These are phyloP conservation scores for Peucedramus taeniatus DNA, from an alignment of 2,113 vertebrate genomes.

Conservation along the genomic window DNA sequence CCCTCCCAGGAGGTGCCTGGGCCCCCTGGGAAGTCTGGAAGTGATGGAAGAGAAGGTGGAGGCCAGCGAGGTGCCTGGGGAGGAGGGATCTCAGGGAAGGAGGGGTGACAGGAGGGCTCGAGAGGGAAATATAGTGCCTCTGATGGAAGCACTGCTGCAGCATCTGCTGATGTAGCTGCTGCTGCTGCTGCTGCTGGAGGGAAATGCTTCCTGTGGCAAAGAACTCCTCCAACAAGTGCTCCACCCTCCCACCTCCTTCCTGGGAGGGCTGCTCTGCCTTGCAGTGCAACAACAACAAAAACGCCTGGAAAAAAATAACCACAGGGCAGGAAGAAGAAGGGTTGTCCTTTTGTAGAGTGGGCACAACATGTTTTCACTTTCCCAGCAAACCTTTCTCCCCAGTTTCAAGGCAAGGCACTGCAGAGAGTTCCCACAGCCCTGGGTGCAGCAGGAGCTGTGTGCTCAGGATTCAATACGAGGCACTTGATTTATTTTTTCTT, in stretches of 20 bases:
- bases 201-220: background rate
- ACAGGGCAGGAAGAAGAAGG: background rate
- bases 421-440: background rate
- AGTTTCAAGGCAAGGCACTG: background rate
- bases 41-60: background rate
- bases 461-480: background rate
- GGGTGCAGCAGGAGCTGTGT: background rate
- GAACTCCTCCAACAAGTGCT: background rate
- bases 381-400: background rate
- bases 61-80: background rate
- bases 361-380: background rate
- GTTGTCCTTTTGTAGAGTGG: background rate
- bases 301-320: background rate
- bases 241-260: background rate
- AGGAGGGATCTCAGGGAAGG: background rate
- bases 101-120: background rate
- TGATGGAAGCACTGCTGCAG: background rate
- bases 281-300: background rate
- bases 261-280: background rate
- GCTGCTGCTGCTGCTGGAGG: background rate
- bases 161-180: background rate
- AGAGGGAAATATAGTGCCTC: background rate
- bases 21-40: accelerated
- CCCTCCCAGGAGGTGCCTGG: background rate
- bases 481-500: background rate